A percentile compares a stretch with the other conserved stretches of the same genome.
Conservation (phyloP, 1,140 invertebrate genomes). For the Sipha flava region DNA sequence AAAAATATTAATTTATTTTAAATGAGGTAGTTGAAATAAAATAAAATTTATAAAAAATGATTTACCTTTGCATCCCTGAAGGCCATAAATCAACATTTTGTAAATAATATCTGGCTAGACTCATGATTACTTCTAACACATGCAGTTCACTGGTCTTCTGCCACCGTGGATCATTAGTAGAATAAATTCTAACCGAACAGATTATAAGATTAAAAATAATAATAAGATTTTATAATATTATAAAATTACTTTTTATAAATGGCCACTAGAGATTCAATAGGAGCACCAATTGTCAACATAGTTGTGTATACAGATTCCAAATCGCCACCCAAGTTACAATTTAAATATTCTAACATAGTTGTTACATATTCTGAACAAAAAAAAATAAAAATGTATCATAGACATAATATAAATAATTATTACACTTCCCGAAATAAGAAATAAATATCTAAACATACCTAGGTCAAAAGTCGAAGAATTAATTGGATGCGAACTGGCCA, state of each 20-base stretch:
- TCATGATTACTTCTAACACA: slow-evolving; percentile 26
- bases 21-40: not conserved
- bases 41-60: not conserved
- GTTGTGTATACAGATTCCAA: slow-evolving; percentile 60
- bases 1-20: not conserved
- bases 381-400: slow-evolving; percentile 35
- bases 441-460: slow-evolving; percentile 44
- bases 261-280: slow-evolving; percentile 60
- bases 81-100: slow-evolving; percentile 29
- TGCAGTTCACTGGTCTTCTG: slow-evolving; percentile 25
- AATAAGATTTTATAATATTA: not conserved
- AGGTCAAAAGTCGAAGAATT: slow-evolving; percentile 68
- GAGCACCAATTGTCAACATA: slow-evolving; percentile 59
- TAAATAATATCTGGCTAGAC: slow-evolving; percentile 21
- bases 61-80: slow-evolving; percentile 19
- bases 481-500: slow-evolving; percentile 63
- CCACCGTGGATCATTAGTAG: slow-evolving; percentile 23
- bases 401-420: not conserved
- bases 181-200: slow-evolving; percentile 34
- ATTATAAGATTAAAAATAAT: not conserved
- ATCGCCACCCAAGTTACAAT: slow-evolving; percentile 57
- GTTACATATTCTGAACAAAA: slow-evolving; percentile 59
- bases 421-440: not conserved
- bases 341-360: slow-evolving; percentile 63
- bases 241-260: slow-evolving; percentile 57